Conservation (phyloP, 2,113 vertebrate species). For the Syngnathus scovelli region DNA sequence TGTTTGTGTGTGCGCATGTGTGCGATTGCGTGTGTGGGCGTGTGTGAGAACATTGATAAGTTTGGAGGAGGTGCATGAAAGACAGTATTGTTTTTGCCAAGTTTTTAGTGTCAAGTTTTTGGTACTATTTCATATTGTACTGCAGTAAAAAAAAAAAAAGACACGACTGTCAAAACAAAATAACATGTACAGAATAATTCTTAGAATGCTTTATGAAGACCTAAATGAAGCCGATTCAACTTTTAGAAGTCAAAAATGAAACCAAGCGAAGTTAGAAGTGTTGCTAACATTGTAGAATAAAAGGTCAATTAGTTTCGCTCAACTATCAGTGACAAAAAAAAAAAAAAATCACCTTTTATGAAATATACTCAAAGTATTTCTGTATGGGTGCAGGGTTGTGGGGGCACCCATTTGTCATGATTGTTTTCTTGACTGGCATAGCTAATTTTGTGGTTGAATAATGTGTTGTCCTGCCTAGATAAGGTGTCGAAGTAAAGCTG, state of each 20-base stretch:
- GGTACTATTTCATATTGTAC: slow-evolving; percentile 65
- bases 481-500: slow-evolving; percentile 59
- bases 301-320: slow-evolving; percentile 33
- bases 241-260: slow-evolving; percentile 45
- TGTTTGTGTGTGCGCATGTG: slow-evolving; percentile 19
- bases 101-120: slow-evolving; percentile 64
- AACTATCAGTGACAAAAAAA: slow-evolving; percentile 25
- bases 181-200: slow-evolving; percentile 50
- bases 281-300: slow-evolving; percentile 51
- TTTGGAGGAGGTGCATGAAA: slow-evolving; percentile 37
- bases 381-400: slow-evolving; percentile 44
- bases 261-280: slow-evolving; percentile 56
- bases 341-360: slow-evolving; percentile 43
- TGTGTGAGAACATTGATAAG: slow-evolving; percentile 26
- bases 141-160: slow-evolving; percentile 54
- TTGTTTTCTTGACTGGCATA: slow-evolving; percentile 57
- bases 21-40: neutral
- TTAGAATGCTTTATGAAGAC: slow-evolving; percentile 58
- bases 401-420: slow-evolving; percentile 26
- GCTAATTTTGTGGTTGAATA: slow-evolving; percentile 63
- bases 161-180: slow-evolving; percentile 20
- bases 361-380: slow-evolving; percentile 43
- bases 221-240: slow-evolving; percentile 61
- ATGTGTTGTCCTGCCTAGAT: slow-evolving; percentile 61
- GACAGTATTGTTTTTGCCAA: slow-evolving; percentile 57